Conservation (phyloP, 2,113 vertebrate species). For the Gila orcuttii region DNA sequence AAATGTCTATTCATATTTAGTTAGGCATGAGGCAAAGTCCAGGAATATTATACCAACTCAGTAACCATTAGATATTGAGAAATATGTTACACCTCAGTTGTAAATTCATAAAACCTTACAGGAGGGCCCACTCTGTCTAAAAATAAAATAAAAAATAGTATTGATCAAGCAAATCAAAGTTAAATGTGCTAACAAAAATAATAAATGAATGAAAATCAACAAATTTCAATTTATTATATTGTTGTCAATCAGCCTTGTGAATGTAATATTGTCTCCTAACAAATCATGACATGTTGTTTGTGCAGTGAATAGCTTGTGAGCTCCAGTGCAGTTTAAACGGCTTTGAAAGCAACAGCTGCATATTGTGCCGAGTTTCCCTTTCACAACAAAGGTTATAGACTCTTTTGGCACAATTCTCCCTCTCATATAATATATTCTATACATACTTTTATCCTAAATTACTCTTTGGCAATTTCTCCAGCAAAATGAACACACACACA, state of each 20-base stretch:
- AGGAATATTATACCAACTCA: conserved; percentile 17
- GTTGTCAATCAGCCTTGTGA: neutral
- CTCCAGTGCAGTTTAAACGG: neutral
- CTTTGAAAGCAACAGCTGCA: neutral
- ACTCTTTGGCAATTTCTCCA: conserved; percentile 66
- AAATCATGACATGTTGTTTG: neutral
- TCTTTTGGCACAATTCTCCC: conserved; percentile 13
- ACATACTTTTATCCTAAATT: neutral
- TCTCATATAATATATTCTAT: neutral
- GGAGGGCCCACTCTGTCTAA: neutral
- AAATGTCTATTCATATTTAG: neutral
- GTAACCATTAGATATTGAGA: neutral
- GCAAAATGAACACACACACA: conserved; percentile 16
- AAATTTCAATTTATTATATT: conserved; percentile 3
- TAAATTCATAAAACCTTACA: conserved; percentile 1
- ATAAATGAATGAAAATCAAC: neutral
- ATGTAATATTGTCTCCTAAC: neutral
- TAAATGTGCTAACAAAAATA: neutral
- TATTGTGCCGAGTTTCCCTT: neutral
- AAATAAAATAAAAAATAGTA: neutral
- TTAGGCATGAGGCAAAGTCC: conserved; percentile 9
- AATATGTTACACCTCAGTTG: neutral
- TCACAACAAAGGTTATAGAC: conserved; percentile 7
- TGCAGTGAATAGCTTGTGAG: neutral
- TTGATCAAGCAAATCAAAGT: neutral